Base-by-base conservation (phyloP, 2,888 invertebrate species). In the Anaspis maculata region DNA sequence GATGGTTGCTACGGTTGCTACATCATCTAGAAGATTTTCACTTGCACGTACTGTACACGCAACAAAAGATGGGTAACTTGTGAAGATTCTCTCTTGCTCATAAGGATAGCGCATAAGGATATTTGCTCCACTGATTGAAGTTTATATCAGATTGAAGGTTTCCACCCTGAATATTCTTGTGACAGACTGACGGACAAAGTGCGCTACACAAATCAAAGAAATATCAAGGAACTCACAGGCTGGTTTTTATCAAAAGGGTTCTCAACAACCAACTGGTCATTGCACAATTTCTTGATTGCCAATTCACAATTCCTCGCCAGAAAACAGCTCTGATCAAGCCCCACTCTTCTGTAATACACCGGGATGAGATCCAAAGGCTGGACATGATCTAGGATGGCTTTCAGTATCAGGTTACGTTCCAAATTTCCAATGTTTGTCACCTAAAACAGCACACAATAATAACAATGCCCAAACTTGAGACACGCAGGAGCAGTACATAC, bases 351-450 rank as follows among this genome's bases (percentile, higher is more conserved):
- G 42, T 62, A 65, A 46, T 64, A 68, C 0, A 72, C 66, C 3
- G 72, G 72, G 33, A 72, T 67, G 13, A 72, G 54, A 46, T 72
- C 70, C 2, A 62, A 51, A 0, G 72, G 71, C 32, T 67, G 59
- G 2, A 69, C 61, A 10, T 66, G 57, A 15, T 59, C 59, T 25
- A 72, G 46, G 34, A 73, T 62, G 4, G 63, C 57, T 46, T 62
- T 62, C 13, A 72, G 46, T 10, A 70, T 25, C 26, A 44, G 34
- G 31, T 54, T 42, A 28, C 54, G 42, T n/a, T 35, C 52, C 25
- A 59, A 57, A 5, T 51, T 49, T 3, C 49, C 57, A 7, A 65
- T 64, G 44, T 57, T 56, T 28, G 50, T 45, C 14, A 60, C 47
- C 60, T 60, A 26, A 5, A 19, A 9, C 19, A 19, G 9, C 19